phyloP scores from a whole-genome alignment of 2,113 vertebrate species.

The Pogonocichla stellata region DNA sequence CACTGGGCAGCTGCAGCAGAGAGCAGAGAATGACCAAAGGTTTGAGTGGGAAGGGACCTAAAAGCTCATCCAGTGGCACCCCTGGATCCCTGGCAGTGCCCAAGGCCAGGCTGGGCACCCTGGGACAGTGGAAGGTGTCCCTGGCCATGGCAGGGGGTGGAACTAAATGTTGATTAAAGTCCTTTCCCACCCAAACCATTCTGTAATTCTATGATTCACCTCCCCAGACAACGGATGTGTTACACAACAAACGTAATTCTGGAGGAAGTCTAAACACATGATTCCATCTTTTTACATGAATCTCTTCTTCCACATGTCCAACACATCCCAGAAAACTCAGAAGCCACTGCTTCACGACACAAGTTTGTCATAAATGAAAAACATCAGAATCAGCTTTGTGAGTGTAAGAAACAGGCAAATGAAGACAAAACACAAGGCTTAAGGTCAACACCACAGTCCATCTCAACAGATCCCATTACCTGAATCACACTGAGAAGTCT shows the following conservation, averaged over 20 bases:
- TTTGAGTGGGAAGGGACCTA: neutral
- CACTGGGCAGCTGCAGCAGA: neutral
- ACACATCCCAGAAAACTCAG: fast-evolving
- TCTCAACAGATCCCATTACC: neutral
- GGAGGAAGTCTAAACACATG: neutral
- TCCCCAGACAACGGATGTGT: neutral
- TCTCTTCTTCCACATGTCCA: neutral
- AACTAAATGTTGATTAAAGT: neutral
- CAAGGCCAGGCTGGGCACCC: neutral
- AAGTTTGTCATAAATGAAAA: neutral
- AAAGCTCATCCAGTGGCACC: neutral
- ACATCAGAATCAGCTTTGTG: fast-evolving
- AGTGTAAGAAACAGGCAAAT: fast-evolving
- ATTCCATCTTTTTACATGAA: neutral
- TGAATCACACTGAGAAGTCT: neutral
- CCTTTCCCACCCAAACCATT: neutral
- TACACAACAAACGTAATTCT: neutral
- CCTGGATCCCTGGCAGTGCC: neutral
- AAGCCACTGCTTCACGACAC: fast-evolving
- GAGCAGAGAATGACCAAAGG: neutral
- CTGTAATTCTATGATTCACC: neutral
- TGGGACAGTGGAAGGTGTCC: neutral
- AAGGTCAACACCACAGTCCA: too few species aligned
- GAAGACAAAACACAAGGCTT: too few species aligned
- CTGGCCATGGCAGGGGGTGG: neutral